These are phyloP conservation scores for Tamias sibiricus DNA, from an alignment of 2,113 vertebrate species.

Conservation along the genomic window DNA sequence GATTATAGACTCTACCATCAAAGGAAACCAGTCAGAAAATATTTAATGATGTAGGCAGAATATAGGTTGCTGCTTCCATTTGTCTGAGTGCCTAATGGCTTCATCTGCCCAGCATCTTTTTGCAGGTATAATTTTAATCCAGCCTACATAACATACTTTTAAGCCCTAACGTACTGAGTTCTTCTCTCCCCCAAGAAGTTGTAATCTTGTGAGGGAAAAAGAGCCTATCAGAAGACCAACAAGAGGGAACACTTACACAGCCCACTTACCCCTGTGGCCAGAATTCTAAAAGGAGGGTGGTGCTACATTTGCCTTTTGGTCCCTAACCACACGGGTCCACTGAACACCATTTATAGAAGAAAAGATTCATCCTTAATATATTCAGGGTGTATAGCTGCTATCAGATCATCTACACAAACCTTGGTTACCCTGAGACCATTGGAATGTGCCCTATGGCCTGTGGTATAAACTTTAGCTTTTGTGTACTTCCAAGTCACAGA, in stretches of 20 bases:
- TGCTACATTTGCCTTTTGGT: background rate
- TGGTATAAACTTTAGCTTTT: background rate
- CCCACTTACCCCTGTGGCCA: background rate
- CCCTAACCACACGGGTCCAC: background rate
- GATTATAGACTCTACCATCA: background rate
- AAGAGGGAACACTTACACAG: background rate
- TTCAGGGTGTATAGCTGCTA: background rate
- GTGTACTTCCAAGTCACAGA: background rate
- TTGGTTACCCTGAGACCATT: background rate
- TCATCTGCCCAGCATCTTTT: background rate
- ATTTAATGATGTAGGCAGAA: background rate
- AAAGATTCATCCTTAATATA: background rate
- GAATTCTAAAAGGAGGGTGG: background rate
- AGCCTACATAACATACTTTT: background rate
- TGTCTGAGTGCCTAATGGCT: background rate
- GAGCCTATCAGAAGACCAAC: background rate
- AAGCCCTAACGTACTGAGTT: background rate
- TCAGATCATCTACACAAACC: background rate
- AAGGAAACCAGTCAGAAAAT: background rate
- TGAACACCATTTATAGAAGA: background rate
- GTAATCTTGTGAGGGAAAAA: background rate
- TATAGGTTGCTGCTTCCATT: background rate
- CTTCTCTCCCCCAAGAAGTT: background rate
- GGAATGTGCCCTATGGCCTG: background rate
- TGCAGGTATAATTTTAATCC: background rate